Evolutionary conservation across 2,797 vertebrate species (phyloP).

Genomic region (Artibeus jamaicensis): DNA sequence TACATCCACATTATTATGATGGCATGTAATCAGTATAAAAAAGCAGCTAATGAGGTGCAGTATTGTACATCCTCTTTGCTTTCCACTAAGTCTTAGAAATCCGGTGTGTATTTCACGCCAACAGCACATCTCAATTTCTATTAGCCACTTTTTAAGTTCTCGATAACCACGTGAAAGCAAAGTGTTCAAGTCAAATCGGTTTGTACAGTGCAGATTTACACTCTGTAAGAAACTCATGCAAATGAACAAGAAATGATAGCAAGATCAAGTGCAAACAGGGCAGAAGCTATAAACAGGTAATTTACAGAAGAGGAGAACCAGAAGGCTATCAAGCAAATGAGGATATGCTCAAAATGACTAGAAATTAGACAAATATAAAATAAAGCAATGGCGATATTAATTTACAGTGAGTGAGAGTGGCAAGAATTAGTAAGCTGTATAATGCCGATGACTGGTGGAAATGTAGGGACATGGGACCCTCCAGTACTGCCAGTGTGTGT

Average conservation of each 20-base stretch:
- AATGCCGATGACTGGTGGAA: background rate
- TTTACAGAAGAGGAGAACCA: background rate
- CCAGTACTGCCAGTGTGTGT: background rate
- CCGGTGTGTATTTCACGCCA: background rate
- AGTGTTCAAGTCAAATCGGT: background rate
- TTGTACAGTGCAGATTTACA: background rate
- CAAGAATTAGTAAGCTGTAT: background rate
- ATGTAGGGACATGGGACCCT: background rate
- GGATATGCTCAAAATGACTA: background rate
- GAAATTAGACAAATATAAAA: background rate
- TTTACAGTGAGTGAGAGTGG: background rate
- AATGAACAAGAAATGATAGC: background rate
- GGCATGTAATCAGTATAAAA: background rate
- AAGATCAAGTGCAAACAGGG: background rate
- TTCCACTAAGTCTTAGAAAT: background rate
- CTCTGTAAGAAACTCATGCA: background rate
- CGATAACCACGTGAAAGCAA: background rate
- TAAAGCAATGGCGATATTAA: background rate
- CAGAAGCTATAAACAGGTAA: background rate
- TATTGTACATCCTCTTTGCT: background rate
- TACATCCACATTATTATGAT: background rate
- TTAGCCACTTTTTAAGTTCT: background rate
- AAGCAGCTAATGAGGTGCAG: background rate
- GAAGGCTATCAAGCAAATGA: background rate
- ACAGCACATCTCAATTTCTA: background rate